Percentiles rank a stretch among this genome's conserved stretches.
phyloP scores from a whole-genome alignment of 2,797 vertebrate species.

The Percopsis omiscomaycus region DNA sequence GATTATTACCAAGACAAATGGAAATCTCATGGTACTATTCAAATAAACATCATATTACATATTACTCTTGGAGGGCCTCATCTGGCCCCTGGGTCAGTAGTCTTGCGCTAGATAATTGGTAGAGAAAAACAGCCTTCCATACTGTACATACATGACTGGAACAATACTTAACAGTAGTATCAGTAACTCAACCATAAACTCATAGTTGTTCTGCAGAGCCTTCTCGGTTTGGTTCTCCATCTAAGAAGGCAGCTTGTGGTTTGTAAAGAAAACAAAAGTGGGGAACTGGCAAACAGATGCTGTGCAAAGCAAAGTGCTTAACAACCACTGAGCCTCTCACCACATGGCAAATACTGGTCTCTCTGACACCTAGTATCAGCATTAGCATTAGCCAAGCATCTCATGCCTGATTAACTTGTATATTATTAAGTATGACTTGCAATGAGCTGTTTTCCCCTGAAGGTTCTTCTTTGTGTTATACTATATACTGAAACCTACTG shows the following conservation, averaged over 20 bases:
- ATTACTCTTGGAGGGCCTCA: too few relatives aligned
- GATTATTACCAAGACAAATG: too few relatives aligned
- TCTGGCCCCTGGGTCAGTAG: too few relatives aligned
- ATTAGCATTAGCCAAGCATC: too few relatives aligned
- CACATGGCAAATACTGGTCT: too few relatives aligned
- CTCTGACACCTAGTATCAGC: too few relatives aligned
- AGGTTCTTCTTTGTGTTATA: too few relatives aligned
- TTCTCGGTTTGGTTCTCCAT: constrained; percentile 44
- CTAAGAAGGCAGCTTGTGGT: constrained; percentile 50
- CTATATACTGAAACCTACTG: too few relatives aligned
- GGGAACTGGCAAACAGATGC: constrained; percentile 25
- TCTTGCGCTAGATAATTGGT: too few relatives aligned
- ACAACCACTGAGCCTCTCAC: constrained; percentile 47
- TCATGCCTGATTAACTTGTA: too few relatives aligned
- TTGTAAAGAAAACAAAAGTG: constrained; percentile 19
- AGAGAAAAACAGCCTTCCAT: constrained; percentile 28
- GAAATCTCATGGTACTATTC: neutral
- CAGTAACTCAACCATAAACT: constrained; percentile 24
- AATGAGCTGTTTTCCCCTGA: too few relatives aligned
- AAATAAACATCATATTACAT: constrained; percentile 14
- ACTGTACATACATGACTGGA: constrained; percentile 31
- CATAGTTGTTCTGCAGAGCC: constrained; percentile 13
- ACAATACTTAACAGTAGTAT: constrained; percentile 11
- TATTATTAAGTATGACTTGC: too few relatives aligned
- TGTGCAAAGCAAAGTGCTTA: constrained; percentile 52